Evolutionary conservation across 2,888 invertebrate genomes (phyloP), one percentile per base, ranked within the genome.

Genomic region (Spodoptera picta): DNA sequence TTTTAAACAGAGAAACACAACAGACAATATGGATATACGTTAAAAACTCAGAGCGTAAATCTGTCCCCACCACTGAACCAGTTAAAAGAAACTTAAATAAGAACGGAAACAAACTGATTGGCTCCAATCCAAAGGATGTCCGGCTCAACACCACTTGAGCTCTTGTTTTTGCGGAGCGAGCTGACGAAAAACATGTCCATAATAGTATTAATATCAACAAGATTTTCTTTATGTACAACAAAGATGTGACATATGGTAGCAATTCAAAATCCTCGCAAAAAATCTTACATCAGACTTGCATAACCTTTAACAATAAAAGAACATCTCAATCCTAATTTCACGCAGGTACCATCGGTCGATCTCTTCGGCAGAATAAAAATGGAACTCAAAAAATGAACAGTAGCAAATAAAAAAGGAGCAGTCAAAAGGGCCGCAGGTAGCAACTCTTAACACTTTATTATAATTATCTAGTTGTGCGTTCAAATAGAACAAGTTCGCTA

Each of bases 371-470:
- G 47, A 54, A 60, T 51, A 69, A 50, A 66, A 77, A 67, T 68
- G 49, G 27, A 61, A 31, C 54, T 52, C 24, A 66, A 73, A 69
- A 76, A 68, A 52, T 66, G 44, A 73, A 79, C 76, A 78, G 85
- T 84, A 84, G 85, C 84, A 62, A 68, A 72, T 69, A 83, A 81
- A 85, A 84, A 82, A 77, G 64, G 63, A 64, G 74, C 64, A 69
- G 53, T 75, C 68, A 80, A 82, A 85, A 85, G 79, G 77, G 72
- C 73, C 77, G 80, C 89, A 90, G 90, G 90, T 90, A 90, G 86
- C 80, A 70, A 60, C 65, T 79, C 74, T 78, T 79, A 76, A 79
- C 80, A 81, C 80, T 78, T 77, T 74, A 73, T 80, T 86, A 67
- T 82, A 85, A 83, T 85, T 85, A 82, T 85, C 76, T 78, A 84